A percentile compares a stretch with the other conserved stretches of the same genome.
phyloP scores from a whole-genome alignment of 1,140 invertebrate species.

The Bombus terrestris region DNA sequence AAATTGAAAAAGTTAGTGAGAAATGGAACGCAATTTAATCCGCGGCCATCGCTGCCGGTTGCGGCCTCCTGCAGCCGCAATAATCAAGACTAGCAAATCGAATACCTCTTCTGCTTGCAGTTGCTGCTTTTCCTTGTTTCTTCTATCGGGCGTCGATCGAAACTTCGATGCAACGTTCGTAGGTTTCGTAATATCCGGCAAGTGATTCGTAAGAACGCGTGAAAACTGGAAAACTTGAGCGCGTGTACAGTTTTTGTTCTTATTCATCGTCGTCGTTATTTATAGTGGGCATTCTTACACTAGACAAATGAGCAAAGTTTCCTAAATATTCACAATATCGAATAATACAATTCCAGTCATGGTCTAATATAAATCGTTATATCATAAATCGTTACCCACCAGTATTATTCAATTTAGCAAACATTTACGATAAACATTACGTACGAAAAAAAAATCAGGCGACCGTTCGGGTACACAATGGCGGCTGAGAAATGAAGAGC shows the following conservation, averaged over 20 bases:
- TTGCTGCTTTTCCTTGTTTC: conserved; percentile 2
- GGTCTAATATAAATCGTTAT: background rate
- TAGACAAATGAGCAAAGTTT: background rate
- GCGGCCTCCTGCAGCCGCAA: conserved; percentile 51
- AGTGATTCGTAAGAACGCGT: conserved; percentile 16
- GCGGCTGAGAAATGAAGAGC: conserved; percentile 10
- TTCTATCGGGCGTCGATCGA: background rate
- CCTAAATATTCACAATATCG: background rate
- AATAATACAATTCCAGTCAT: background rate
- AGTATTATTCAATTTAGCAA: background rate
- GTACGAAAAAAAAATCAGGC: background rate
- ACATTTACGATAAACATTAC: background rate
- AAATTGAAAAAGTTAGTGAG: conserved; percentile 81
- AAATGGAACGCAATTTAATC: conserved; percentile 79
- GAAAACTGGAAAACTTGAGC: background rate
- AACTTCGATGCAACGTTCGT: conserved; percentile 40
- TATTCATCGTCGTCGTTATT: no score
- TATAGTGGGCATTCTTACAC: no score
- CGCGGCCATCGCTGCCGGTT: conserved; percentile 55
- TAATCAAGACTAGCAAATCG: conserved; percentile 65
- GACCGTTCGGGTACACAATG: background rate
- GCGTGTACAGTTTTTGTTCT: no score
- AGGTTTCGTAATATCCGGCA: conserved; percentile 45
- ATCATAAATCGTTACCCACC: background rate
- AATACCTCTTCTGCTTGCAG: conserved; percentile 51